Evolutionary conservation across 2,113 vertebrate species (phyloP).

Genomic region (Mus spicilegus): DNA sequence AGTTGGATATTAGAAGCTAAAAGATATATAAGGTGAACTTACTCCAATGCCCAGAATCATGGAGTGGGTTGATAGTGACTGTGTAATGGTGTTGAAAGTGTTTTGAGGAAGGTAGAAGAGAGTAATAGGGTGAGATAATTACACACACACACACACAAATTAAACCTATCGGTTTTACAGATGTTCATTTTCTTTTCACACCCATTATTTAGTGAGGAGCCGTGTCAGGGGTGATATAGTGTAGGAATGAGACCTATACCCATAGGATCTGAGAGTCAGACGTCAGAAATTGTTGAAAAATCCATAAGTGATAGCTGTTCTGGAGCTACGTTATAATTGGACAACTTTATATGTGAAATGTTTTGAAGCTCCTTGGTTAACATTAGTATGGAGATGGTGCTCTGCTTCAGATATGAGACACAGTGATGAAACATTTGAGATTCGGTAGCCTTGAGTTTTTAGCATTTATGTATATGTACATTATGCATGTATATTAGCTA

Average conservation of each 20-base stretch:
- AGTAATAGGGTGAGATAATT: constrained; percentile 14
- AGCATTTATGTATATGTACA: background rate
- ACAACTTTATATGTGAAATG: constrained; percentile 4
- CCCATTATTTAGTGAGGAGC: background rate
- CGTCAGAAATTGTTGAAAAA: constrained; percentile 35
- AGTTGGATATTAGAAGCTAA: constrained; percentile 25
- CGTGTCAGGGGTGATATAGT: background rate
- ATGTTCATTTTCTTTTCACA: constrained; percentile 22
- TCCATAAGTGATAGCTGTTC: background rate
- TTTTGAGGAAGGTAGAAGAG: background rate
- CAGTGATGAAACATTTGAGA: constrained; percentile 11
- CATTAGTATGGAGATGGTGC: constrained; percentile 22
- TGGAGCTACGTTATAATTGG: background rate
- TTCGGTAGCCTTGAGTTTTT: constrained; percentile 42
- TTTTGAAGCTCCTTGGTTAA: constrained; percentile 32
- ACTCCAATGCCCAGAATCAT: constrained; percentile 13
- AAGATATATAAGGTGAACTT: constrained; percentile 3
- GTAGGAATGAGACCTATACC: background rate
- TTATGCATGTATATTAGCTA: background rate
- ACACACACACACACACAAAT: constrained; percentile 30
- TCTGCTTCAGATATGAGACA: constrained; percentile 35
- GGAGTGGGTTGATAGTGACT: background rate
- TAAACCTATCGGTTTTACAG: background rate
- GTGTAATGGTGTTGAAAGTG: background rate
- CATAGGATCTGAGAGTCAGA: background rate